Evolutionary conservation across 1,140 invertebrate genomes (phyloP).

Genomic region (Leguminivora glycinivorella): DNA sequence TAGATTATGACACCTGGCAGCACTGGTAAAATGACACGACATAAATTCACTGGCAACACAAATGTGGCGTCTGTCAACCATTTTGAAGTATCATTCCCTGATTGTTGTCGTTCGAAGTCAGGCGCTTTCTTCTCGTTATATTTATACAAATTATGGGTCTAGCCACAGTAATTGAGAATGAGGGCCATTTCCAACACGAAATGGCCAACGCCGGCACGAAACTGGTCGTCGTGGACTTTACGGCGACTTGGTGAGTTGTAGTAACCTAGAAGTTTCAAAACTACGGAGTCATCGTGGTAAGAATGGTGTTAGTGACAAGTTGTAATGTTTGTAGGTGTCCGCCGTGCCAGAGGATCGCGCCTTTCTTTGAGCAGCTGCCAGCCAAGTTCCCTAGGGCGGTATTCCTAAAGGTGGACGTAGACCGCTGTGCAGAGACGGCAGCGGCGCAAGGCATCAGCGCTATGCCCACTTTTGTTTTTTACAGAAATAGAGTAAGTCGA

Average conservation of each 20-base stretch:
- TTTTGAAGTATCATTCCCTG: constrained; percentile 62
- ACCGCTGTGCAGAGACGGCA: constrained; percentile 92
- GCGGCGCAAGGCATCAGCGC: constrained; percentile 91
- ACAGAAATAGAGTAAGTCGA: constrained; percentile 87
- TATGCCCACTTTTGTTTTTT: constrained; percentile 99
- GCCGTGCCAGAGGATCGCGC: constrained; percentile 96
- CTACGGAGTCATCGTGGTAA: constrained; percentile 53
- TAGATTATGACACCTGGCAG: not conserved
- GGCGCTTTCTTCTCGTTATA: constrained; percentile 41
- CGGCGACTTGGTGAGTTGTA: constrained; percentile 89
- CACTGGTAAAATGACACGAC: not conserved
- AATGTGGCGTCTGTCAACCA: constrained; percentile 37
- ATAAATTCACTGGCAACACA: not conserved
- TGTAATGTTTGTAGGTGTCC: constrained; percentile 86
- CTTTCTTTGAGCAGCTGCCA: constrained; percentile 92
- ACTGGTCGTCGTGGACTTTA: constrained; percentile 97
- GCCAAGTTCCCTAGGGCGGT: constrained; percentile 92
- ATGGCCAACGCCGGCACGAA: constrained; percentile 89
- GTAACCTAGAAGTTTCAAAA: constrained; percentile 55
- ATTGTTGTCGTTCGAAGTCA: constrained; percentile 36
- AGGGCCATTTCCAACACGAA: constrained; percentile 91
- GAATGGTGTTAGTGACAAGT: constrained; percentile 35
- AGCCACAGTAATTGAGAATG: constrained; percentile 80
- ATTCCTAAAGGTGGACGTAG: constrained; percentile 97
- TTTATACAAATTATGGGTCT: constrained; percentile 63